A percentile compares a stretch with the other conserved stretches of the same genome.
phyloP scores from a whole-genome alignment of 2,113 vertebrate species.

The Corydoras maculifer region DNA sequence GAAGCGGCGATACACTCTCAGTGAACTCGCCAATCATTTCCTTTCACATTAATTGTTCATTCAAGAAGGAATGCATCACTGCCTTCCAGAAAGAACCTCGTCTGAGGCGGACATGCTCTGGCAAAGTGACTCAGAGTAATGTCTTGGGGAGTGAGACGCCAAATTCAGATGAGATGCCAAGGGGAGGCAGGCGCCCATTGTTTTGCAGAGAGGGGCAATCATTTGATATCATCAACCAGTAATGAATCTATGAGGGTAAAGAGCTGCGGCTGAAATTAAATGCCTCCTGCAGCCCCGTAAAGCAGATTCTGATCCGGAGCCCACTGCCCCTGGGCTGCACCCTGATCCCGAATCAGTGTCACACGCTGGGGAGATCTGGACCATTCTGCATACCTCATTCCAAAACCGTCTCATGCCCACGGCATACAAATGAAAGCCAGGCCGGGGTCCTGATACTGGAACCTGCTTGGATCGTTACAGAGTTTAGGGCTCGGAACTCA shows the following conservation, averaged over 20 bases:
- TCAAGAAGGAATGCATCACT: constrained; percentile 22
- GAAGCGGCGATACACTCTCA: not conserved
- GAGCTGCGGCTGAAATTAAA: constrained; percentile 34
- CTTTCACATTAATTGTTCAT: constrained; percentile 34
- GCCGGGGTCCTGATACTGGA: too few species aligned
- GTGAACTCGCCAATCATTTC: constrained; percentile 17
- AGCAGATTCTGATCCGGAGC: constrained; percentile 22
- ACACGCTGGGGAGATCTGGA: constrained; percentile 23
- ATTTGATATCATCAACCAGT: constrained; percentile 63
- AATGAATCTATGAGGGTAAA: constrained; percentile 51
- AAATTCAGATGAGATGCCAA: constrained; percentile 37
- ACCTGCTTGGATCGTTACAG: too few species aligned
- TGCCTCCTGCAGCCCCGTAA: constrained; percentile 30
- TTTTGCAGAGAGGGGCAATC: constrained; percentile 54
- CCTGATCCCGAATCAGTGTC: constrained; percentile 22
- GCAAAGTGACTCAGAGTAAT: constrained; percentile 40
- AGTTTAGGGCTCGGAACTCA: too few species aligned
- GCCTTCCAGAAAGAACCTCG: constrained; percentile 30
- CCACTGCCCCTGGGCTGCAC: constrained; percentile 22
- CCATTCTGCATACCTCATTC: constrained; percentile 13
- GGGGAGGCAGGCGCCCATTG: constrained; percentile 46
- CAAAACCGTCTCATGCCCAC: not conserved
- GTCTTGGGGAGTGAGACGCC: constrained; percentile 35
- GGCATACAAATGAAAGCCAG: not conserved
- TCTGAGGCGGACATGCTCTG: constrained; percentile 36